Base-by-base conservation (phyloP, 2,113 vertebrate genomes). In the Plotosus lineatus region DNA sequence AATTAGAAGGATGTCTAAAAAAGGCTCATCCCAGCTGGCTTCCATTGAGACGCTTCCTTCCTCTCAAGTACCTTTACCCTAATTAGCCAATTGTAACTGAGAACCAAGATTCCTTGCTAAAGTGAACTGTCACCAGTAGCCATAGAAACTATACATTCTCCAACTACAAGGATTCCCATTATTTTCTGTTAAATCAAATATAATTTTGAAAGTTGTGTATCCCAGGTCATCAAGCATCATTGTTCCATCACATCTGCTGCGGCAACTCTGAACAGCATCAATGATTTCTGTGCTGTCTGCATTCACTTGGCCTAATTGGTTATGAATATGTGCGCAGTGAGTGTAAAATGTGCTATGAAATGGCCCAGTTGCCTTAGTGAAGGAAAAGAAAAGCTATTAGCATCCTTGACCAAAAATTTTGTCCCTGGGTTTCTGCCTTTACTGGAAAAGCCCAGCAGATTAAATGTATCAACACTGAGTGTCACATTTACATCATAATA, bases 71-170 rank as follows among this genome's bases (percentile, higher is more conserved):
- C 88, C 90, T 90, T 91, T 88, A 88, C 89, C 81, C 85, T 92
- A 93, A 94, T 94, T 90, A 92, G 86, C 85, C 83, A 78, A 88
- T 90, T 90, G 89, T 89, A 89, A 91, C 88, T 89, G 86, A 90
- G 88, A 86, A 86, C 79, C 82, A 88, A 87, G 88, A 87, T 86
- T 85, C 79, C 82, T 82, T 73, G 56, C 58, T 14, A 17, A 86
- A 75, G 63, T 81, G 79, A 73, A 83, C 83, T 83, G 87, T 80
- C 82, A 72, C 50, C 14, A 46, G 91, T 91, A 60, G 69, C 89
- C 89, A 92, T 90, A 90, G 92, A 84, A 91, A 94, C 92, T 81
- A 55, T 65, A 83, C 36, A 76, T 89, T 87, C 79, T 82, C 83
- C 80, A 89, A 77, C 33, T 66, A 48, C 33, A 82, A 85, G 55